Conservation (phyloP, 2,888 invertebrate species). For the Lasius fuliginosus region DNA sequence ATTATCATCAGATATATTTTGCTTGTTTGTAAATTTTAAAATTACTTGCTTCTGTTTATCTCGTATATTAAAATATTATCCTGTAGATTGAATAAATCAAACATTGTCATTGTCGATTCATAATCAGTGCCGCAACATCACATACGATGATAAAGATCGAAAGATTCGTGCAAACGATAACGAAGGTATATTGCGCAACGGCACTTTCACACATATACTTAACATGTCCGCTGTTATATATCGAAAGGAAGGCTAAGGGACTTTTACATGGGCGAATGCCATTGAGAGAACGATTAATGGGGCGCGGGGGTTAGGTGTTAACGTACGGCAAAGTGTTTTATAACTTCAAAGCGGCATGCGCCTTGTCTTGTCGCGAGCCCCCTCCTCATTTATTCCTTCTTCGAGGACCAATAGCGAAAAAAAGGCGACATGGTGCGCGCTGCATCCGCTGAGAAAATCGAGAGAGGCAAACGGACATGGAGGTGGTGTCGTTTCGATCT, state of each 20-base stretch:
- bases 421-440: conserved; percentile 38
- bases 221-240: conserved; percentile 61
- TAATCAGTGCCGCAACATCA: not conserved
- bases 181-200: not conserved
- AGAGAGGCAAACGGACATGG: conserved; percentile 36
- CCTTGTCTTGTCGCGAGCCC: conserved; percentile 72
- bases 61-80: not conserved
- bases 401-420: conserved; percentile 68
- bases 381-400: conserved; percentile 72
- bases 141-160: not conserved
- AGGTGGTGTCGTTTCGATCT: conserved; percentile 7
- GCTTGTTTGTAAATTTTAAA: not conserved
- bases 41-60: not conserved
- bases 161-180: not conserved
- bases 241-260: conserved; percentile 43
- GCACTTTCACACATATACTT: conserved; percentile 16
- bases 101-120: not conserved
- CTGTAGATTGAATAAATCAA: not conserved
- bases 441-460: conserved; percentile 24
- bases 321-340: conserved; percentile 78
- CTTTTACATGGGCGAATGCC: conserved; percentile 49
- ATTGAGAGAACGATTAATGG: conserved; percentile 75
- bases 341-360: conserved; percentile 76
- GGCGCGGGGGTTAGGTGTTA: conserved; percentile 75
- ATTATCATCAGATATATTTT: not conserved